These are phyloP conservation scores for Novumbra hubbsi DNA, from an alignment of 2,797 vertebrate species.

Conservation along the genomic window DNA sequence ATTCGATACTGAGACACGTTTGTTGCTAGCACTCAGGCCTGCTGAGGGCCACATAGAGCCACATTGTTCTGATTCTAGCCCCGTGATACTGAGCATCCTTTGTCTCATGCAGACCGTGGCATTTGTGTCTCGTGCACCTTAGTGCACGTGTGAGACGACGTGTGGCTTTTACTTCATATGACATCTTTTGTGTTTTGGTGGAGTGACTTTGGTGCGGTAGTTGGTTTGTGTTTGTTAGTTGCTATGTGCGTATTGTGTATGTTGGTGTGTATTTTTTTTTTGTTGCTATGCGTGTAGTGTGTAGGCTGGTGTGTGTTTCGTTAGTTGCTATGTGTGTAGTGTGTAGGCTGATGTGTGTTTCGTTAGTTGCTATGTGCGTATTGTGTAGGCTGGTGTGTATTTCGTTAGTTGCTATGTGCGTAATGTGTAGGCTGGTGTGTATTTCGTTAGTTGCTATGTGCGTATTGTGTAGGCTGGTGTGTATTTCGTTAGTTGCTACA, in stretches of 20 bases:
- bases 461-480: background rate
- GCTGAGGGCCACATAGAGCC: background rate
- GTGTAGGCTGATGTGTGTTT: background rate
- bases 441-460: background rate
- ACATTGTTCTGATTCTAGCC: background rate
- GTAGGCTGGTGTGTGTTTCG: background rate
- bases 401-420: background rate
- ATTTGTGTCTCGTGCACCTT: background rate
- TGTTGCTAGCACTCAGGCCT: background rate
- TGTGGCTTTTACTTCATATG: background rate
- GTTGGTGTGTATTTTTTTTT: background rate
- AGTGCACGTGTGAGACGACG: background rate
- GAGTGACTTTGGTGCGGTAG: too few species aligned
- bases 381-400: background rate
- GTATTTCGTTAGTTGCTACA: background rate
- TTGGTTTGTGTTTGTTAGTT: background rate
- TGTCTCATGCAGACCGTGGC: background rate
- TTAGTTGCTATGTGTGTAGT: background rate
- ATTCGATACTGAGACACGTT: background rate
- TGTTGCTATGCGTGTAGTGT: background rate
- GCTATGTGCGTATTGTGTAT: background rate
- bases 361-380: background rate
- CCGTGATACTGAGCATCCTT: background rate
- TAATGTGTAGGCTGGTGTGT: background rate
- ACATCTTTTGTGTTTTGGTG: background rate